phyloP scores from a whole-genome alignment of 2,797 vertebrate species.

The Rhinella marina region DNA sequence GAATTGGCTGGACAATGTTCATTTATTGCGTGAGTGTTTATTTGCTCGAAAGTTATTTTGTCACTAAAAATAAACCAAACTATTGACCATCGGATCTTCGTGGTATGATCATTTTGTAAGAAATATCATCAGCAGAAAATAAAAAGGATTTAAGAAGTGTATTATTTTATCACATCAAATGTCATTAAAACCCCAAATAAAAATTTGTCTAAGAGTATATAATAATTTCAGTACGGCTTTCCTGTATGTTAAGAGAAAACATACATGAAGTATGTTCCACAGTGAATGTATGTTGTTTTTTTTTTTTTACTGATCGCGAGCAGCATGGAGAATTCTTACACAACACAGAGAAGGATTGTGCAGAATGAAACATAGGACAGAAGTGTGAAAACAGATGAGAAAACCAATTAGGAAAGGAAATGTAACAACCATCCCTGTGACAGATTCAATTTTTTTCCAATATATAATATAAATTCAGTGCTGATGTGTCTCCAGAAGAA shows the following conservation, averaged over 20 bases:
- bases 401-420: slow-evolving; percentile 28
- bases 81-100: background rate
- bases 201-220: background rate
- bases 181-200: background rate
- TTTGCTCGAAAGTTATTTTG: background rate
- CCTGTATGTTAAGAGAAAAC: background rate
- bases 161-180: background rate
- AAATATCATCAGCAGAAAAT: background rate
- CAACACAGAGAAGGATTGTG: background rate
- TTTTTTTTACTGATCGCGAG: background rate
- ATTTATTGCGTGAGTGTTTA: slow-evolving; percentile 9
- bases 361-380: background rate
- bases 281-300: background rate
- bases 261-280: background rate
- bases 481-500: slow-evolving; percentile 6
- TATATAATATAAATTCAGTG: background rate
- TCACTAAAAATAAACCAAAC: background rate
- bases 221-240: background rate
- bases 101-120: background rate
- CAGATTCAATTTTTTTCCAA: slow-evolving; percentile 30
- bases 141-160: background rate
- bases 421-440: slow-evolving; percentile 6
- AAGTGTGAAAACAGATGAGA: background rate
- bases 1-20: background rate
- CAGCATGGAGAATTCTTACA: background rate